Conservation (phyloP, 2,888 invertebrate species). For the Cephus pulcher region DNA sequence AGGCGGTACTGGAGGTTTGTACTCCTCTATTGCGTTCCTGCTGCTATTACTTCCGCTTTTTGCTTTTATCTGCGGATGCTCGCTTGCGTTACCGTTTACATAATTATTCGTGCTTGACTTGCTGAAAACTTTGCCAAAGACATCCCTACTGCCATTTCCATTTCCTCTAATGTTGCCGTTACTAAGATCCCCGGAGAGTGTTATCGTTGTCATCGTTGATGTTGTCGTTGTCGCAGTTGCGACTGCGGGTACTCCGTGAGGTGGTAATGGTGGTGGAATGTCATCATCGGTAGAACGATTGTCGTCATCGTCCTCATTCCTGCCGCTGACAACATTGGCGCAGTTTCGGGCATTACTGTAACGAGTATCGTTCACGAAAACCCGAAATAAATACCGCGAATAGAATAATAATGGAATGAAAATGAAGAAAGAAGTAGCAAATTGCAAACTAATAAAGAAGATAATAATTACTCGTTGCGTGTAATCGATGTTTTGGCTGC, state of each 20-base stretch:
- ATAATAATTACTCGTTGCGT: conserved; percentile 25
- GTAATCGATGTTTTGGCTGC: conserved; percentile 28
- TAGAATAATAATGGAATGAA: neutral
- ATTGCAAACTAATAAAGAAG: conserved; percentile 4
- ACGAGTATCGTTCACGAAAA: conserved; percentile 1
- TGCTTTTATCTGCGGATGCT: neutral
- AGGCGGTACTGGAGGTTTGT: conserved; percentile 90
- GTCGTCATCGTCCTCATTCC: conserved; percentile 36
- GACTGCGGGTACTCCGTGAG: conserved; percentile 65
- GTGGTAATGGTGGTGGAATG: conserved; percentile 69
- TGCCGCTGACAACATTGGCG: conserved; percentile 37
- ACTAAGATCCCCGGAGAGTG: conserved; percentile 31
- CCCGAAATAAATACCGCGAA: neutral
- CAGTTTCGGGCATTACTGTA: neutral
- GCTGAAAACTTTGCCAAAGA: neutral
- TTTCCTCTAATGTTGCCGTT: conserved; percentile 9
- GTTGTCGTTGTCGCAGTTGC: conserved; percentile 10
- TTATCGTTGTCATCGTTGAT: conserved; percentile 17
- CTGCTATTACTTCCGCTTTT: conserved; percentile 49
- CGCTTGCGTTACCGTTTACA: neutral
- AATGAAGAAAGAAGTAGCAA: neutral
- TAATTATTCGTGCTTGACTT: neutral
- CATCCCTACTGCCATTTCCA: neutral
- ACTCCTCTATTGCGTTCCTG: conserved; percentile 71
- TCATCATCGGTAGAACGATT: conserved; percentile 63